Percentiles rank a stretch among this genome's conserved stretches.
These are phyloP conservation scores for Orthosia gothica DNA, from an alignment of 2,888 invertebrate species.

Conservation along the genomic window DNA sequence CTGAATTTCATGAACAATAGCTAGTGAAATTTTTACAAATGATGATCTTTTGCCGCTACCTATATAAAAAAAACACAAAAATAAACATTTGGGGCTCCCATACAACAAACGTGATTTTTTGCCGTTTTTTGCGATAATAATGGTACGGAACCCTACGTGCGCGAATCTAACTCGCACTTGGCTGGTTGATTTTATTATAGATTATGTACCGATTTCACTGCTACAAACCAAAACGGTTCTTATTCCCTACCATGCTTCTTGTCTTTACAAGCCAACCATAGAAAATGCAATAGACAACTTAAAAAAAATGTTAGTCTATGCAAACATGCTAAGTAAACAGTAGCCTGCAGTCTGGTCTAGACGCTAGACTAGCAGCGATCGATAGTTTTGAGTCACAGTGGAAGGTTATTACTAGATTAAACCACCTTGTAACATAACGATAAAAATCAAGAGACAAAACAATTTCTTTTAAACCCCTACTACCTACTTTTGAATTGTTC, in stretches of 20 bases:
- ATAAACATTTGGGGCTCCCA: too few relatives aligned
- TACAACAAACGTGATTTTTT: too few relatives aligned
- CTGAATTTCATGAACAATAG: too few relatives aligned
- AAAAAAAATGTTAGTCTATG: background rate
- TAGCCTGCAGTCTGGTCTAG: slow-evolving; percentile 39
- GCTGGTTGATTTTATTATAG: too few relatives aligned
- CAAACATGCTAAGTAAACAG: slow-evolving; percentile 15
- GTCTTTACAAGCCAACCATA: background rate
- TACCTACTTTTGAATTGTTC: too few relatives aligned
- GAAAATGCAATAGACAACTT: background rate
- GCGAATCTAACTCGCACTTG: too few relatives aligned
- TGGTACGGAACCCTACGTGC: too few relatives aligned
- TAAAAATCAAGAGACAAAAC: background rate
- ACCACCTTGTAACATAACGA: background rate
- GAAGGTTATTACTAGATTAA: background rate
- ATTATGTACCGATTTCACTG: background rate
- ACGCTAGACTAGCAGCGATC: slow-evolving; percentile 51
- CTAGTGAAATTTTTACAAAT: too few relatives aligned
- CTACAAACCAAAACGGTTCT: background rate
- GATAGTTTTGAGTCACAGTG: slow-evolving; percentile 41
- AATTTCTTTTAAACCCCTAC: background rate
- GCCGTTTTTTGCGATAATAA: too few relatives aligned
- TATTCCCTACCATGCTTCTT: background rate
- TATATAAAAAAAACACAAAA: too few relatives aligned
- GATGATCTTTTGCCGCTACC: too few relatives aligned